Evolutionary conservation across 2,113 vertebrate species (phyloP), one percentile per base, ranked within the genome.

Genomic region (Psilopsiagon aurifrons): DNA sequence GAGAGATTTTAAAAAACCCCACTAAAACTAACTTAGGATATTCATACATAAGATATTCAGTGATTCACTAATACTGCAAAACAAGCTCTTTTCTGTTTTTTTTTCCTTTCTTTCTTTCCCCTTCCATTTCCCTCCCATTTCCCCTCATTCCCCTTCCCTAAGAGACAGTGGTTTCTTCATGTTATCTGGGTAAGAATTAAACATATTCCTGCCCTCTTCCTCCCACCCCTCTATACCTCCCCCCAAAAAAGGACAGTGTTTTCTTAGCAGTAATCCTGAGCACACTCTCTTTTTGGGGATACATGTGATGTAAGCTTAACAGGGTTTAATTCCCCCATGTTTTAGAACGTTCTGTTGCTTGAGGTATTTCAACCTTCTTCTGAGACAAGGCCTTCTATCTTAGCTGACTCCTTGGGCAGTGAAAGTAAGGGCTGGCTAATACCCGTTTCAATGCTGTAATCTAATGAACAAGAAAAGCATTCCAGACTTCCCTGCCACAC

Each of bases 21-120:
- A 90, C 97, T 98, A 97, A 97, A 94, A 93, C 97, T 97, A 98
- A 97, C 94, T 98, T 98, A 98, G 91, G 92, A 97, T 95, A 95
- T 57, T 94, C 96, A 95, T 95, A 97, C 46, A 96, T 69, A 96
- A 95, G 96, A 97, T 98, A 97, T 92, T 97, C 97, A 98, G 96
- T 97, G 98, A 98, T 94, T 98, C 97, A 97, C 97, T 98, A 98
- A 98, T 98, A 98, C 98, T 98, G 98, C 95, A 97, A 95, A 97
- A 97, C 84, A 97, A 97, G 97, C 96, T 94, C 95, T 92, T 88
- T 31, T 74, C 35, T 54, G 33, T 37, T 52, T 67, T 43, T 55
- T 59, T 37, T 37, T 37, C 35, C 35, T 37, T 39, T 44, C 20
- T 39, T 70, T 63, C 46, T n/a, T 57, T 57, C 47, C 87, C 69